These are phyloP conservation scores for Trichopria drosophilae DNA, from an alignment of 2,888 invertebrate species.

Conservation along the genomic window DNA sequence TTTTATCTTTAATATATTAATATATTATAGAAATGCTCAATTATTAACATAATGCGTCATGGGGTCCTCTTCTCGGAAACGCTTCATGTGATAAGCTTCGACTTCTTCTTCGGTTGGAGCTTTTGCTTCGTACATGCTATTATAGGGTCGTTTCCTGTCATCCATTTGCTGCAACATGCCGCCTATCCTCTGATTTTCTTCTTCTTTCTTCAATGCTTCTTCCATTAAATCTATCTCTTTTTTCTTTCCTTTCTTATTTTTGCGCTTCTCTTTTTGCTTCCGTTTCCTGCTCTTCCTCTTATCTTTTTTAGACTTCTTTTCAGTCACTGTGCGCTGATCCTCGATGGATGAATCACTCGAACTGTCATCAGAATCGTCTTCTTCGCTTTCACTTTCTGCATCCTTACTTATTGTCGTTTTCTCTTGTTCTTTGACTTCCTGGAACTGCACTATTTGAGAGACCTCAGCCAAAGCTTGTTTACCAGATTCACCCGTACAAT, in stretches of 20 bases:
- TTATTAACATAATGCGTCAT: constrained; percentile 75
- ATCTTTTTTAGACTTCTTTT: constrained; percentile 34
- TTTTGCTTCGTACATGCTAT: constrained; percentile 83
- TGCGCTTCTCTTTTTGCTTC: constrained; percentile 44
- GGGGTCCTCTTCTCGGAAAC: constrained; percentile 85
- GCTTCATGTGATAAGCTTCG: constrained; percentile 90
- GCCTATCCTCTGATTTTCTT: constrained; percentile 65
- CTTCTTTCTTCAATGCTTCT: constrained; percentile 69
- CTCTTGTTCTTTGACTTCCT: neutral
- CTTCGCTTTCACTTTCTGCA: constrained; percentile 28
- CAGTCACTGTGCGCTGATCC: constrained; percentile 27
- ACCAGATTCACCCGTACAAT: constrained; percentile 81
- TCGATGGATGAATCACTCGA: constrained; percentile 35
- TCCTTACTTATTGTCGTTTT: constrained; percentile 3
- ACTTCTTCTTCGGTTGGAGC: constrained; percentile 89
- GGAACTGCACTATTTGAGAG: neutral
- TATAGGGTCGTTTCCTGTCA: constrained; percentile 91
- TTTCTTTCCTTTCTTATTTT: constrained; percentile 30
- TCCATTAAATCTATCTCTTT: constrained; percentile 33
- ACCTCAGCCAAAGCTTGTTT: constrained; percentile 40
- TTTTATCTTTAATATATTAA: too few species aligned
- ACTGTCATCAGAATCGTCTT: constrained; percentile 42
- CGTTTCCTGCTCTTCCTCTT: constrained; percentile 43
- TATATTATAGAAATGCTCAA: constrained; percentile 17
- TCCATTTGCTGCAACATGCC: constrained; percentile 72